These are phyloP conservation scores for Phoebastria nigripes DNA, from an alignment of 2,797 vertebrate species.

Conservation along the genomic window DNA sequence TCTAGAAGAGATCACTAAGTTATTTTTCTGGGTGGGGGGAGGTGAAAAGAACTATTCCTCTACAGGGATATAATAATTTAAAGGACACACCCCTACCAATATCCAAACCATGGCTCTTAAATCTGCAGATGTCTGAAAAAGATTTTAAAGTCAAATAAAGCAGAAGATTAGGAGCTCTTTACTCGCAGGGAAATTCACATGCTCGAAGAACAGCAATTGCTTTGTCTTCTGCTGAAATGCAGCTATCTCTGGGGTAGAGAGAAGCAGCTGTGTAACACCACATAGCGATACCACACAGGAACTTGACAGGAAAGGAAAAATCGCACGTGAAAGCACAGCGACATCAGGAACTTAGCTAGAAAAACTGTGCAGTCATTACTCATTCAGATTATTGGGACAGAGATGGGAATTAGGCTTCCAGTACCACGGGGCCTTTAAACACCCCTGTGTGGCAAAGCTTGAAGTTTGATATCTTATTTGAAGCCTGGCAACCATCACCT, in stretches of 20 bases:
- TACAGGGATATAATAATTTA: background rate
- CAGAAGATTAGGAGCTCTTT: slow-evolving; percentile 17
- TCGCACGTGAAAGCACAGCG: background rate
- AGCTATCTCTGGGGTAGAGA: background rate
- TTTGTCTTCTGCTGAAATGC: slow-evolving; percentile 43
- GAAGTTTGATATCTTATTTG: slow-evolving; percentile 22
- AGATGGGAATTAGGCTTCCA: background rate
- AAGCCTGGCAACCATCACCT: background rate
- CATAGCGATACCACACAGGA: background rate
- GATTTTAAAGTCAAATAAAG: slow-evolving; percentile 48
- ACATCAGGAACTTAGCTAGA: background rate
- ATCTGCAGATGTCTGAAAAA: slow-evolving; percentile 11
- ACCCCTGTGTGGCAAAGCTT: background rate
- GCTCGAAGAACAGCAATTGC: slow-evolving; percentile 23
- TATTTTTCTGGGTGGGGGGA: background rate
- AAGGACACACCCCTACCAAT: background rate
- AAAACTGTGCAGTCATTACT: slow-evolving; percentile 15
- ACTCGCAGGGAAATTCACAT: background rate
- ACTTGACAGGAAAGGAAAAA: slow-evolving; percentile 40
- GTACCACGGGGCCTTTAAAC: background rate
- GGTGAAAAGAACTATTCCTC: background rate
- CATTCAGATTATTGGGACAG: background rate
- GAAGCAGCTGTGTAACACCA: slow-evolving; percentile 40
- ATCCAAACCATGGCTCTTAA: background rate
- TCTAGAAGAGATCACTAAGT: background rate